phyloP scores from a whole-genome alignment of 2,797 vertebrate species.

The Poecilia velifera region DNA sequence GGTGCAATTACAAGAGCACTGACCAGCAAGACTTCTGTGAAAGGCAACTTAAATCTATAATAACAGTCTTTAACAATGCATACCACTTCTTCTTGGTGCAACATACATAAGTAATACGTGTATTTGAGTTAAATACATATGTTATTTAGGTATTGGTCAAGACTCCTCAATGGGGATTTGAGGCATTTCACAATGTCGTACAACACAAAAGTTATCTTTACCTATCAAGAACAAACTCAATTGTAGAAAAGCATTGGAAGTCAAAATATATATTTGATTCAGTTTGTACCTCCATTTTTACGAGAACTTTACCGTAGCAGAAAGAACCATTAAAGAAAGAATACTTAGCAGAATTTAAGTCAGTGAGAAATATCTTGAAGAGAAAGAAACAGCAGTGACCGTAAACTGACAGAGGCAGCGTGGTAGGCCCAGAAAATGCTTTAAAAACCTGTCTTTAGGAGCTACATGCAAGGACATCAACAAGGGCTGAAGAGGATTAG shows the following conservation, averaged over 20 bases:
- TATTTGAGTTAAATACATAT: not conserved
- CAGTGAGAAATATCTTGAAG: not conserved
- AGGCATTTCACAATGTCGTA: not conserved
- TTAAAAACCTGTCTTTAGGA: not conserved
- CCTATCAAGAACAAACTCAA: not conserved
- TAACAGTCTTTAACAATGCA: not conserved
- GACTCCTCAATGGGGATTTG: not conserved
- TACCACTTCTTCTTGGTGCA: not conserved
- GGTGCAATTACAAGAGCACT: constrained; percentile 12
- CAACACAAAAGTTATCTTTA: not conserved
- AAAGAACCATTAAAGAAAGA: not conserved
- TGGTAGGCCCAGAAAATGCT: not conserved
- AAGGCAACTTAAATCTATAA: not conserved
- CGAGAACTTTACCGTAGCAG: not conserved
- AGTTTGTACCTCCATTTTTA: not conserved
- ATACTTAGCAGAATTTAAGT: not conserved
- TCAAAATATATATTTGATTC: not conserved
- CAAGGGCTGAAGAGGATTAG: not conserved
- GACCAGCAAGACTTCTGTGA: not conserved
- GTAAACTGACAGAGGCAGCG: not conserved
- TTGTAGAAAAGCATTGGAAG: not conserved
- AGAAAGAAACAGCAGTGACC: not conserved
- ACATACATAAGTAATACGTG: not conserved
- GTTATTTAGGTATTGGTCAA: not conserved
- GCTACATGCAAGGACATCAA: not conserved